A percentile compares a stretch with the other conserved stretches of the same genome.
phyloP scores from a whole-genome alignment of 2,113 vertebrate species.

The Semnornis frantzii region DNA sequence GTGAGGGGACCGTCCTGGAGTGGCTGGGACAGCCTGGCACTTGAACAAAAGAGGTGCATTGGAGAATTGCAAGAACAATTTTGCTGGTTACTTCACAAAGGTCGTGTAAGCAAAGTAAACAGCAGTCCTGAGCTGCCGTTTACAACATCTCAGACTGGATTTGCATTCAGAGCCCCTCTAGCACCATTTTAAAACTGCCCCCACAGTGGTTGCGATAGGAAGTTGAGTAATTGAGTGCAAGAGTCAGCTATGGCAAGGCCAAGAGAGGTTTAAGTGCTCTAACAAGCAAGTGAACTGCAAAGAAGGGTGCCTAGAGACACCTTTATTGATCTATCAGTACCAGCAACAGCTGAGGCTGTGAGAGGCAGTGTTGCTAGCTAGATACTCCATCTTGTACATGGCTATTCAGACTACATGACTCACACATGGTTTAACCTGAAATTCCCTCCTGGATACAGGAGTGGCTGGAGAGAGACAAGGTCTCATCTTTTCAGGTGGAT shows the following conservation, averaged over 20 bases:
- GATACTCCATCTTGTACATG: not conserved
- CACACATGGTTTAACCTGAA: not conserved
- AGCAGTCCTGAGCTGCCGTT: not conserved
- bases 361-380: not conserved
- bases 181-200: not conserved
- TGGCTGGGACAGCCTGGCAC: not conserved
- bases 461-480: not conserved
- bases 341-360: not conserved
- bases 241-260: not conserved
- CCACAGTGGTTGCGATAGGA: not conserved
- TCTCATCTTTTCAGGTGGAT: not conserved
- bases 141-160: not conserved
- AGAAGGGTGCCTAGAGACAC: not conserved
- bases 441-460: not conserved
- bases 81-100: not conserved
- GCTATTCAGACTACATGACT: not conserved
- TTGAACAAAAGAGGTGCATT: not conserved
- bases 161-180: not conserved
- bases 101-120: not conserved
- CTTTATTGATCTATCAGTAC: not conserved
- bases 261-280: not conserved
- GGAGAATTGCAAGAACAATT: not conserved
- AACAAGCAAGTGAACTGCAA: not conserved
- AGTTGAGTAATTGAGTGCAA: slow-evolving; percentile 26
- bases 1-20: not conserved